A percentile compares a stretch with the other conserved stretches of the same genome.
phyloP scores from a whole-genome alignment of 2,888 invertebrate genomes.

The Agapetus fuscipes region DNA sequence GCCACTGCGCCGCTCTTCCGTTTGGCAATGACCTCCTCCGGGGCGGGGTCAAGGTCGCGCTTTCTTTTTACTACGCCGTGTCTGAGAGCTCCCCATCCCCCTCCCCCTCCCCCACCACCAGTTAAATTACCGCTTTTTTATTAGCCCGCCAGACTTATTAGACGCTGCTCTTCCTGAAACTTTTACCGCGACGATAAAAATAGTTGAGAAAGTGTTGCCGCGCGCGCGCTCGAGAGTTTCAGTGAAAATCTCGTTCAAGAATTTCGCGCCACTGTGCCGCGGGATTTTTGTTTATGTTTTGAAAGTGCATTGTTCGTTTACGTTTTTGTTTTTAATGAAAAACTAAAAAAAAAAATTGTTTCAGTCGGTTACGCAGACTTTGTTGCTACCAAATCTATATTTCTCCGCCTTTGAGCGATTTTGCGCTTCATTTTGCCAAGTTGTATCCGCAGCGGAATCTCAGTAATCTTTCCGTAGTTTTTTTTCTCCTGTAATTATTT shows the following conservation, averaged over 20 bases:
- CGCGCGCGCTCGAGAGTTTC: not conserved
- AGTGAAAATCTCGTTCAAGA: not conserved
- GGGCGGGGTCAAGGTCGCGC: slow-evolving; percentile 22
- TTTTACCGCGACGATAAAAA: slow-evolving; percentile 10
- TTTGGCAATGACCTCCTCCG: slow-evolving; percentile 21
- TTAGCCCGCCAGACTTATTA: slow-evolving; percentile 11
- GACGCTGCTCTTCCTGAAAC: slow-evolving; percentile 4
- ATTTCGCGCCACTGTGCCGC: not conserved
- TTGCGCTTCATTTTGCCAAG: no score
- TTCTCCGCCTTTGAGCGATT: no score
- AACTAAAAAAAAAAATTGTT: no score
- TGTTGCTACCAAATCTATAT: no score
- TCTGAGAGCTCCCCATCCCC: slow-evolving; percentile 18
- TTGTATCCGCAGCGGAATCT: no score
- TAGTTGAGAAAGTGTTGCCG: slow-evolving; percentile 5
- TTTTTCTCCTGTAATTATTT: no score
- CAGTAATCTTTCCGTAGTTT: no score
- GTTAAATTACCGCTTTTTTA: slow-evolving; percentile 6
- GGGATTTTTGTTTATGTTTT: no score
- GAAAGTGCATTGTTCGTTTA: no score
- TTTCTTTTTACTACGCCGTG: slow-evolving; percentile 21
- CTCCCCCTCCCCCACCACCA: not conserved
- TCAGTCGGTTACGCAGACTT: no score
- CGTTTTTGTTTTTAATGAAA: no score
- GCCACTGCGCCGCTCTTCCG: slow-evolving; percentile 17